Base-by-base conservation (phyloP, 2,888 invertebrate genomes). In the Vandiemenella viatica region DNA sequence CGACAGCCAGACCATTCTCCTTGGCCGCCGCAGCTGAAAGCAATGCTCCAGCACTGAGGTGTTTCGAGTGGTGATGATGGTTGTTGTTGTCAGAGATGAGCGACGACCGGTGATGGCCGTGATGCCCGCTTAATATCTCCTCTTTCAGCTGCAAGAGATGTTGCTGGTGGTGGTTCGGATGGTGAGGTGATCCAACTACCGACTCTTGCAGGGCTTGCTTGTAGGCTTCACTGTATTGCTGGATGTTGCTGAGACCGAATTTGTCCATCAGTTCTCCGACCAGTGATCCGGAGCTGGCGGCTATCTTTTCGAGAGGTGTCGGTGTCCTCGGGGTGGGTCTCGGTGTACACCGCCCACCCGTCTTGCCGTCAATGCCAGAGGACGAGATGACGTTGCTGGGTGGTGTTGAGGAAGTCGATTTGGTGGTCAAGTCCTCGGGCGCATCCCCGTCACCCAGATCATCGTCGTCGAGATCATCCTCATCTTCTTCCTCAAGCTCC, bases 211-310 rank as follows among this genome's bases (percentile, higher is more conserved):
- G 71, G 0, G 95, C 95, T 66, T 92, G 91, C 59, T 91, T 84
- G 63, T 93, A 95, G 17, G 95, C 95, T 69, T 96, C 95, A 57
- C 86, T 91, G 65, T 93, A 95, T 66, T 92, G 90, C 57, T 91
- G 91, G 60, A 95, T 91, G 62, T 89, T 90, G 57, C 85, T 89
- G 44, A 95, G 70, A 0, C 95, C 95, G 62, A 92, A 92, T 66
- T 92, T 91, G 64, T 93, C 92, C 90, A 96, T 95, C 26, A 96
- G 76, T 65, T 96, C 95, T 17, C 91, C 91, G 15, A 95, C 89
- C 41, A 93, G 73, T 23, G 85, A 83, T 48, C 80, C 80, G 44
- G 76, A 48, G 60, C 54, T 63, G 4, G 57, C 49, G 5, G 57
- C 49, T 19, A 56, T 57, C 47, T 58, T 59, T 22, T 58, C 59